phyloP scores from a whole-genome alignment of 2,113 vertebrate genomes.

The cat (Felis catus) region DNA sequence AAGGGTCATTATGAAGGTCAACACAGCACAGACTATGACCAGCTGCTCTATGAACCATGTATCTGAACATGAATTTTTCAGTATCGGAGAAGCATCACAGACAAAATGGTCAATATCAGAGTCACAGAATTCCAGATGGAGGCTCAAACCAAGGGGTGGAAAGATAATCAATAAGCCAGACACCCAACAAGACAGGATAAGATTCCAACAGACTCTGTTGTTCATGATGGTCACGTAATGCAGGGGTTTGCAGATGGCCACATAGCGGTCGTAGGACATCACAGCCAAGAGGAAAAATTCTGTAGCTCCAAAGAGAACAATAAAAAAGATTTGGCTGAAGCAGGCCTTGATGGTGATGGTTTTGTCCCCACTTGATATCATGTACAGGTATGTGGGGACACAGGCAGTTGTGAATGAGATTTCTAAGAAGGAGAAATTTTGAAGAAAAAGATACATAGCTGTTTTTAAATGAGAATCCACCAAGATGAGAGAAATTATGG shows the following conservation, averaged over 20 bases:
- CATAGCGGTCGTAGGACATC: slow-evolving; percentile 61
- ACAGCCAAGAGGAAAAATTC: slow-evolving; percentile 52
- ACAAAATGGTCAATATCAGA: background rate
- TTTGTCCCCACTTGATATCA: background rate
- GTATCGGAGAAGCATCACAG: background rate
- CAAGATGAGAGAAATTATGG: background rate
- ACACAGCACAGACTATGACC: background rate
- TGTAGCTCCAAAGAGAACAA: background rate
- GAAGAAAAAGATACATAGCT: background rate
- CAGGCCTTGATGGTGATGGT: background rate
- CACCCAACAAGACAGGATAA: slow-evolving; percentile 17
- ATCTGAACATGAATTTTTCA: slow-evolving; percentile 38
- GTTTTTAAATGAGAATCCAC: background rate
- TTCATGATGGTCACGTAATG: slow-evolving; percentile 71
- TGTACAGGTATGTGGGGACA: background rate
- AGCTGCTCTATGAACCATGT: background rate
- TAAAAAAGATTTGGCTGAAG: slow-evolving; percentile 7
- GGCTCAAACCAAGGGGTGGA: background rate
- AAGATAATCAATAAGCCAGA: background rate
- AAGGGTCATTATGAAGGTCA: slow-evolving; percentile 19
- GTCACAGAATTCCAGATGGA: slow-evolving; percentile 5
- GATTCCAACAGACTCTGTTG: background rate
- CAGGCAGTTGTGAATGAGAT: background rate
- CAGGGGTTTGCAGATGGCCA: slow-evolving; percentile 76
- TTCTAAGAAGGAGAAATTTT: slow-evolving; percentile 16